phyloP scores from a whole-genome alignment of 2,113 vertebrate genomes.

The Hassar affinis region DNA sequence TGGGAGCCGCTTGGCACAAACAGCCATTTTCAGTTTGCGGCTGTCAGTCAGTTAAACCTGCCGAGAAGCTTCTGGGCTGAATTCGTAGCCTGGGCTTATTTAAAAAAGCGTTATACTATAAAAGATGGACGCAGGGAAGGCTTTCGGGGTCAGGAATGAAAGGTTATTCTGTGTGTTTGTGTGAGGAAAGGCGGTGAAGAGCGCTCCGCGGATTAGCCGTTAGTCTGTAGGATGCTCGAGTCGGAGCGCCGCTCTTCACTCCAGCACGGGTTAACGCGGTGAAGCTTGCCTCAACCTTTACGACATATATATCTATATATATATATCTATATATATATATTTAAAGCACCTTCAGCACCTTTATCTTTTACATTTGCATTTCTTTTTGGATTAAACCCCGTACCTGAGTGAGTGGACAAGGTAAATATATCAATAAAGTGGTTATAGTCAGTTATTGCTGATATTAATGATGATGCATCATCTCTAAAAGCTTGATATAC shows the following conservation, averaged over 20 bases:
- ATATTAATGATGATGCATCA: background rate
- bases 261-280: background rate
- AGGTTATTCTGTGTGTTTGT: background rate
- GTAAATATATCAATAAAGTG: conserved; percentile 6
- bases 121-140: background rate
- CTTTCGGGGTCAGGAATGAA: background rate
- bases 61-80: background rate
- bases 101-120: too few relatives aligned
- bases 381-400: too few relatives aligned
- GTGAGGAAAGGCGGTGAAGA: background rate
- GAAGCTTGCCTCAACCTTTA: background rate
- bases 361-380: too few relatives aligned
- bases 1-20: conserved; percentile 50
- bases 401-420: background rate
- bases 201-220: background rate
- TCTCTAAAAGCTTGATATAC: background rate
- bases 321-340: too few relatives aligned
- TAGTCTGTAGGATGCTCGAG: background rate
- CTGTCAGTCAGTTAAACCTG: background rate
- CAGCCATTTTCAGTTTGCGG: conserved; percentile 58
- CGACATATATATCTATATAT: background rate
- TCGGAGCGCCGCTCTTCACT: background rate
- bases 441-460: background rate
- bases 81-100: background rate
- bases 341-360: too few relatives aligned